phyloP scores from a whole-genome alignment of 2,113 vertebrate genomes.

The Paradoxurus hermaphroditus region DNA sequence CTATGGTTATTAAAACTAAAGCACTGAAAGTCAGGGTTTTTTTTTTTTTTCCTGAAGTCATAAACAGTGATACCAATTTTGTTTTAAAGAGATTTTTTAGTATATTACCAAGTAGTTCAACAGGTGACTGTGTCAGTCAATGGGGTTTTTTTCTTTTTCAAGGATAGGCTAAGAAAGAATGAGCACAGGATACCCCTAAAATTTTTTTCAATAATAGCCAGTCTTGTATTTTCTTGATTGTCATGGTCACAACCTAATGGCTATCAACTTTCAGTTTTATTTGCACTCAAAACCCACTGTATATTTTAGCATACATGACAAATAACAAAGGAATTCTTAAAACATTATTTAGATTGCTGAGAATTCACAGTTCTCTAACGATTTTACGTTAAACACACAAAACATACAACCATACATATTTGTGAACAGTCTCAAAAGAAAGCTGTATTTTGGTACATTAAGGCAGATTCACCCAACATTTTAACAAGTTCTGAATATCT shows the following conservation, averaged over 20 bases:
- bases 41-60: background rate
- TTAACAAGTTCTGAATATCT: slow-evolving; percentile 71
- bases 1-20: slow-evolving; percentile 20
- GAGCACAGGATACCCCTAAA: background rate
- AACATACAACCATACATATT: slow-evolving; percentile 57
- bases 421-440: slow-evolving; percentile 64
- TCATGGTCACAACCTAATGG: background rate
- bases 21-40: background rate
- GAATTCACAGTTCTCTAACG: slow-evolving; percentile 76
- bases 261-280: slow-evolving; percentile 78
- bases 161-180: background rate
- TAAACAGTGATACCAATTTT: slow-evolving; percentile 45
- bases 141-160: background rate
- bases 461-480: slow-evolving; percentile 82
- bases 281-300: slow-evolving; percentile 67
- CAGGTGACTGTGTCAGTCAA: background rate
- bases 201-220: background rate
- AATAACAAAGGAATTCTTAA: slow-evolving; percentile 71
- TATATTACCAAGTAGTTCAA: background rate
- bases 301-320: slow-evolving; percentile 66
- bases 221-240: slow-evolving; percentile 10
- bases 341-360: slow-evolving; percentile 73
- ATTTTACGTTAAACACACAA: slow-evolving; percentile 56
- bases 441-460: slow-evolving; percentile 78
- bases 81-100: background rate